Conservation (phyloP, 2,888 invertebrate genomes). For the Epirrita christyi region DNA sequence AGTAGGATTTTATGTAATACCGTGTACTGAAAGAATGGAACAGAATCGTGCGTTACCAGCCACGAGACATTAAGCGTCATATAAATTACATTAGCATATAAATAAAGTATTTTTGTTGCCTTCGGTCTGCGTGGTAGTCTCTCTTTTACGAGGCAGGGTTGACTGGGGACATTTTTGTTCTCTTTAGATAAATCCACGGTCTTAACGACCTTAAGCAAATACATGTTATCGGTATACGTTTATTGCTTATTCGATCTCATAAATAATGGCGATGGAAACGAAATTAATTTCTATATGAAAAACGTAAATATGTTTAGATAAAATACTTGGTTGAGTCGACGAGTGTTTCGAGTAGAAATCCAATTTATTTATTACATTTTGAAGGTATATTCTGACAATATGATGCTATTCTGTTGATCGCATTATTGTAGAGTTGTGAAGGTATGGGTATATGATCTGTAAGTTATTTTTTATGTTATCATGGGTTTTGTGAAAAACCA, state of each 20-base stretch:
- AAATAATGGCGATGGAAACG: constrained; percentile 78
- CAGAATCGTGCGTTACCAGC: constrained; percentile 83
- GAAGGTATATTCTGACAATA: constrained; percentile 36
- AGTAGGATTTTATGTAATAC: constrained; percentile 50
- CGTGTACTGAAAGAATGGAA: constrained; percentile 68
- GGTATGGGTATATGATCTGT: constrained; percentile 24
- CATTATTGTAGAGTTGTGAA: constrained; percentile 25
- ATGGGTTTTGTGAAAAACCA: neutral
- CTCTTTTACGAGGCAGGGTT: constrained; percentile 80
- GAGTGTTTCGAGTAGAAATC: constrained; percentile 47
- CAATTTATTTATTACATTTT: constrained; percentile 53
- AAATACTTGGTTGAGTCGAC: constrained; percentile 53
- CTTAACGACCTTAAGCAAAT: constrained; percentile 82
- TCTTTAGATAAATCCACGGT: constrained; percentile 81
- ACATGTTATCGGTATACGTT: constrained; percentile 81
- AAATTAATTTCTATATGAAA: constrained; percentile 80
- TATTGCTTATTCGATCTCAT: constrained; percentile 81
- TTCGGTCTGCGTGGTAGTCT: constrained; percentile 67
- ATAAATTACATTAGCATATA: constrained; percentile 85
- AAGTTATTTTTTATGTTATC: constrained; percentile 13
- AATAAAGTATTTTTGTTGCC: constrained; percentile 84
- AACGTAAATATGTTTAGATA: constrained; percentile 62
- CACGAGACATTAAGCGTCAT: constrained; percentile 84
- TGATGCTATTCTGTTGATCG: constrained; percentile 41
- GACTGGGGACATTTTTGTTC: constrained; percentile 79